Evolutionary conservation across 1,140 invertebrate species (phyloP), one percentile per base, ranked within the genome.

Genomic region (Chironomus striatipennis): DNA sequence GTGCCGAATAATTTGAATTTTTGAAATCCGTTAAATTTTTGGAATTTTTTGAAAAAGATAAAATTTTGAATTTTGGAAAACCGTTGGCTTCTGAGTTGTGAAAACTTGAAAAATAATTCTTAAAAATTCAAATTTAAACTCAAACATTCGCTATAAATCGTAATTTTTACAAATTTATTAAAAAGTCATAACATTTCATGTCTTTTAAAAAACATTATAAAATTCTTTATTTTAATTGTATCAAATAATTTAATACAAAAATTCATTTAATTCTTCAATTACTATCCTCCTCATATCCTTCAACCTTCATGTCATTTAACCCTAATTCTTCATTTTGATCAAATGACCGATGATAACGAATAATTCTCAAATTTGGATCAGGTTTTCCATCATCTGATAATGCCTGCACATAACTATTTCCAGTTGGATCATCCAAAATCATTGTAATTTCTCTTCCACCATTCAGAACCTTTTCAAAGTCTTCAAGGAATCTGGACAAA

Each of bases 321-420:
- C 97, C 97, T 5, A 99, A 85, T 75, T 96, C 91, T 77, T 99
- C 97, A 82, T 99, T 98, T 81, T 99, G 95, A 47, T 98, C 95
- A 80, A 86, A 93, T 34, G 83, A 89, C 76, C 98, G 85, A 77
- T 94, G 90, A 81, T 98, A 99, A 34, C 90, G 86, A 1, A 85
- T 89, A 17, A 98, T 89, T 57, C 84, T 88, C 72, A 99, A 82
- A 77, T 89, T 87, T 2, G 87, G 84, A 80, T 94, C 91, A 9
- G 87, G 82, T 43, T 79, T 77, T 17, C 90, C 88, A 74, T 91
- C 90, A 42, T 92, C 91, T 65, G 86, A 87, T 0, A 96, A 81
- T 80, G 93, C 94, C 85, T 98, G 95, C 64, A 99, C 84, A 82
- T 98, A 99, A 78, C 95, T 98, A 83, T 99, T 99, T 12, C 98